Percentiles rank a stretch among this genome's conserved stretches.
These are phyloP conservation scores for Liasis olivaceus DNA, from an alignment of 2,797 vertebrate genomes.

Conservation along the genomic window DNA sequence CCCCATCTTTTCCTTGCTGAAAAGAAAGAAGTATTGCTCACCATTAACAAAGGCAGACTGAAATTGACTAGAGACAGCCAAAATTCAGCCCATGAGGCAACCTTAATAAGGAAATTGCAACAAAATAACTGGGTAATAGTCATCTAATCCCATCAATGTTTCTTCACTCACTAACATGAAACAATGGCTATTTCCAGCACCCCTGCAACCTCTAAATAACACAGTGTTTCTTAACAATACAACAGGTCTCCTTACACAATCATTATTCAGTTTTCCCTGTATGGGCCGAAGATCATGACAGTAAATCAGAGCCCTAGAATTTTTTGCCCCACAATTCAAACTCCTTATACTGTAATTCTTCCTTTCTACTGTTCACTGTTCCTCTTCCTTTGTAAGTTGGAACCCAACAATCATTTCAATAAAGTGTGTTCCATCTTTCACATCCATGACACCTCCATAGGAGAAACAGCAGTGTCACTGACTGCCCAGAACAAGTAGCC, in stretches of 20 bases:
- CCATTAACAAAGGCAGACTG: neutral
- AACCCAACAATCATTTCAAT: neutral
- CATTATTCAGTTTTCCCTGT: neutral
- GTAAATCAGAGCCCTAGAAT: neutral
- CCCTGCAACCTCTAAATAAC: neutral
- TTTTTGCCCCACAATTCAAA: neutral
- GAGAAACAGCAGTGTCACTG: neutral
- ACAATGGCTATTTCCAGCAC: neutral
- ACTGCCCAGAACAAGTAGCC: neutral
- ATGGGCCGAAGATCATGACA: neutral
- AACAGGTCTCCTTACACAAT: neutral
- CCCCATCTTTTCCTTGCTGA: neutral
- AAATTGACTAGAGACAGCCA: neutral
- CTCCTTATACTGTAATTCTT: neutral
- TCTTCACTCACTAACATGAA: neutral
- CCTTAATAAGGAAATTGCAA: neutral
- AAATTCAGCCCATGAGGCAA: neutral
- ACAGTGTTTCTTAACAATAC: neutral
- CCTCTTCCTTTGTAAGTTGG: neutral
- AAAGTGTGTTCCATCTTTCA: neutral
- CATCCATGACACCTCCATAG: neutral
- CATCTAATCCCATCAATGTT: neutral
- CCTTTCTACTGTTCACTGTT: neutral
- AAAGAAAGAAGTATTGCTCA: neutral
- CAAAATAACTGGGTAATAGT: neutral